These are phyloP conservation scores for Bombus sibiricus DNA, from an alignment of 1,140 invertebrate genomes.

Conservation along the genomic window DNA sequence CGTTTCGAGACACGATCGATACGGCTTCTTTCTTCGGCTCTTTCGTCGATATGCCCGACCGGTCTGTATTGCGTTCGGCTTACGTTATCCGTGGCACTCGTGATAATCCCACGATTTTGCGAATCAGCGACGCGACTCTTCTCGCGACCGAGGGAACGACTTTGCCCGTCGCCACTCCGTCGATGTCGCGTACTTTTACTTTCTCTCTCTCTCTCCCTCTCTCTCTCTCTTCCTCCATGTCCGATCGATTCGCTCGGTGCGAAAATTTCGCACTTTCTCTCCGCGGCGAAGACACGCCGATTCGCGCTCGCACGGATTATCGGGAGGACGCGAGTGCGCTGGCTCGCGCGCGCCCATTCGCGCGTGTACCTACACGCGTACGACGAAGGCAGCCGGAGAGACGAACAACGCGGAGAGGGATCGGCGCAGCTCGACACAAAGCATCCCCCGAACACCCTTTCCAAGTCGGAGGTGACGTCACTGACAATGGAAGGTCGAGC, in stretches of 20 bases:
- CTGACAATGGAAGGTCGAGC: slow-evolving; percentile 81
- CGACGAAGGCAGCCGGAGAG: slow-evolving; percentile 75
- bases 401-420: slow-evolving; percentile 79
- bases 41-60: neutral
- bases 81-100: neutral
- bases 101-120: slow-evolving; percentile 30
- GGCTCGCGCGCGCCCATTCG: too few relatives aligned
- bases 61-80: slow-evolving; percentile 32
- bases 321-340: too few relatives aligned
- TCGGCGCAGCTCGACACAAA: slow-evolving; percentile 76
- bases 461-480: slow-evolving; percentile 79
- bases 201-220: neutral
- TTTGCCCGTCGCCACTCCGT: neutral
- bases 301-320: too few relatives aligned
- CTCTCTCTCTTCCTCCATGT: neutral
- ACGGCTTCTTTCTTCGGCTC: neutral
- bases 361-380: slow-evolving; percentile 44
- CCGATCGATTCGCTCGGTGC: neutral
- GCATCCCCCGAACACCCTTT: slow-evolving; percentile 75
- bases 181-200: neutral
- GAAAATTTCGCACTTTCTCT: neutral
- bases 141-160: neutral
- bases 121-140: slow-evolving; percentile 9
- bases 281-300: too few relatives aligned
- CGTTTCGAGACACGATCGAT: slow-evolving; percentile 28